These are phyloP conservation scores for Phrynosoma blainvillii DNA, from an alignment of 2,113 vertebrate genomes.

Conservation along the genomic window DNA sequence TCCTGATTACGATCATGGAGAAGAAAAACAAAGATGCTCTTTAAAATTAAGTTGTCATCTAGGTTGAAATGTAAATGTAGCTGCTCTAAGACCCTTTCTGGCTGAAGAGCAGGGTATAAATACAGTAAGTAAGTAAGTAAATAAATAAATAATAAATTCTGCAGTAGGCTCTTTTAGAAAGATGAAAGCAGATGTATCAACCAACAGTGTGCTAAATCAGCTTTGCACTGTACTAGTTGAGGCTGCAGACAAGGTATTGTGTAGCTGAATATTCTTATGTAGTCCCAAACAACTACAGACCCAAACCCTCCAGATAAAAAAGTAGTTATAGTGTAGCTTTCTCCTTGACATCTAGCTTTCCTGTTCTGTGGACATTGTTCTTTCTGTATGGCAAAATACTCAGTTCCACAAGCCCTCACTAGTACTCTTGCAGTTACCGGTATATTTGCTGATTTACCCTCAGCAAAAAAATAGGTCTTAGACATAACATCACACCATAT, in stretches of 20 bases:
- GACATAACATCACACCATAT: conserved; percentile 8
- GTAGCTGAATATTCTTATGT: not conserved
- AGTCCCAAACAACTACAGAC: not conserved
- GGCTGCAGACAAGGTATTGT: not conserved
- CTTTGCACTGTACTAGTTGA: not conserved
- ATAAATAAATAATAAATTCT: not conserved
- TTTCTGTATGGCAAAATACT: not conserved
- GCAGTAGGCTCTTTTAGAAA: not conserved
- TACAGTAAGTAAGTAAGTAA: no score
- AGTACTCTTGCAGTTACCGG: no score
- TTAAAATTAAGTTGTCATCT: not conserved
- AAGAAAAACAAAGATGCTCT: not conserved
- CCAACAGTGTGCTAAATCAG: not conserved
- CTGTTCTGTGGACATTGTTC: not conserved
- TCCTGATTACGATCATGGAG: not conserved
- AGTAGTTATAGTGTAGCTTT: not conserved
- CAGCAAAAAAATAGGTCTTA: conserved; percentile 4
- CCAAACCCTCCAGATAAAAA: not conserved
- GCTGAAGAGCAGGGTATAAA: no score
- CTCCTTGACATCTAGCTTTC: not conserved
- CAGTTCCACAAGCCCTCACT: not conserved
- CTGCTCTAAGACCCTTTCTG: no score
- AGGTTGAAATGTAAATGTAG: not conserved
- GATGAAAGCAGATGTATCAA: not conserved
- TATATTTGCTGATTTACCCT: not conserved